Base-by-base conservation (phyloP, 2,888 invertebrate species). In the Platycnemis pennipes region DNA sequence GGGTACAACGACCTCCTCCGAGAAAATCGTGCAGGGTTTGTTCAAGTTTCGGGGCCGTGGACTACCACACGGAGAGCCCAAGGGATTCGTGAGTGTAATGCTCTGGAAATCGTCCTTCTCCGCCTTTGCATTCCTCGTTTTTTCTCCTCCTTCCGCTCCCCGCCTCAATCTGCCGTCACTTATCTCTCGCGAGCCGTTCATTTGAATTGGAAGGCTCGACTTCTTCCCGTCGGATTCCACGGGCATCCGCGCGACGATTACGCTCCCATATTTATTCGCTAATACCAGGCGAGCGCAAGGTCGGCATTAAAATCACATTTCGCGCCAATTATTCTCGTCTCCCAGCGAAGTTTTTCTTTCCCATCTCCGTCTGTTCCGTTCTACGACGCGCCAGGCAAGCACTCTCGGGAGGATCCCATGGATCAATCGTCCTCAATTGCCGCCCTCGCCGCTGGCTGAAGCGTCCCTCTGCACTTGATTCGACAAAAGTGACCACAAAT, bases 41-140 rank as follows among this genome's bases (percentile, higher is more conserved):
- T 63, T 91, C 91, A 91, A 91, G 91, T 91, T 91, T 91, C 91
- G 91, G 56, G 91, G 77, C 56, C 56, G 63, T 63, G 44, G 91
- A 63, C 63, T 44, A 77, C 69, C 69, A 11, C 69, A 31, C n/a
- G 37, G 77, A 22, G 63, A 69, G n/a, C 42, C 31, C 31, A 42
- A 31, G 89, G 56, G 44, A 91, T 91, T 91, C 91, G 91, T 91
- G 91, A 91, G 91, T 26, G 63, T 63, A 63, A 91, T 91, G 91
- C 63, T 91, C 91, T 63, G 91, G 91, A 91, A 91, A 63, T 63
- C 63, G 31, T 63, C 16, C 37, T 31, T n/a, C 63, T 42, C 89
- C 42, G 89, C 26, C 86, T 42, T 7, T 42, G 37, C 46, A 22
- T 37, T 37, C 26, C 37, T 53, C 53, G 31, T 53, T 31, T 88